Evolutionary conservation across 1,140 invertebrate genomes (phyloP).

Genomic region (Arctopsyche grandis): DNA sequence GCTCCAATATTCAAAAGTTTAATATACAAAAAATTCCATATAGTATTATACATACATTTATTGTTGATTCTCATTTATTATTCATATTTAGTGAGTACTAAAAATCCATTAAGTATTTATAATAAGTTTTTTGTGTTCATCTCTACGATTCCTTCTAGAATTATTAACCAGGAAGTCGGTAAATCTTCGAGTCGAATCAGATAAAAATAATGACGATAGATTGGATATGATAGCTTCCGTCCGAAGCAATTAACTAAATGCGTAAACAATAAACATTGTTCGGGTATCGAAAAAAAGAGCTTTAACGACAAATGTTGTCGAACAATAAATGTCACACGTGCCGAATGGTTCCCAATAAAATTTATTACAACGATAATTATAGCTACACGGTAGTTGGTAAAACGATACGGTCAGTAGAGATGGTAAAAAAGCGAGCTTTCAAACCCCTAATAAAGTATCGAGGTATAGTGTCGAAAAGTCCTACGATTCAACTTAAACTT

Average conservation of each 20-base stretch:
- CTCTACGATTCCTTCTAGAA: no score
- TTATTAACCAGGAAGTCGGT: not conserved
- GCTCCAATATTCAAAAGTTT: no score
- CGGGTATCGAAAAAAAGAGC: not conserved
- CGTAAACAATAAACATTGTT: slow-evolving; percentile 14
- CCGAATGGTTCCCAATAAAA: slow-evolving; percentile 17
- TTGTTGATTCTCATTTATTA: no score
- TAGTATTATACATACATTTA: no score
- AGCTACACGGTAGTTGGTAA: slow-evolving; percentile 10
- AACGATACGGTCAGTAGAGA: not conserved
- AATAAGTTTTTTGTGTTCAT: no score
- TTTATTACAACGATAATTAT: slow-evolving; percentile 13
- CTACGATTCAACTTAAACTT: not conserved
- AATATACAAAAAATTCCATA: no score
- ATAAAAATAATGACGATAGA: slow-evolving; percentile 24
- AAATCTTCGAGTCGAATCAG: slow-evolving; percentile 13
- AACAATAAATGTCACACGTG: slow-evolving; percentile 37
- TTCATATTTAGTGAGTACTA: no score
- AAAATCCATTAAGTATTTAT: no score
- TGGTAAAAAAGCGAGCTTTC: not conserved
- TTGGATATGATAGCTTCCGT: slow-evolving; percentile 19
- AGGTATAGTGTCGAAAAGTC: not conserved
- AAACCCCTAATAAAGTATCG: slow-evolving; percentile 11
- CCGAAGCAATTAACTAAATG: not conserved
- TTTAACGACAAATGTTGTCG: slow-evolving; percentile 13